phyloP scores from a whole-genome alignment of 2,888 invertebrate genomes.

The Galerucella nymphaeae region DNA sequence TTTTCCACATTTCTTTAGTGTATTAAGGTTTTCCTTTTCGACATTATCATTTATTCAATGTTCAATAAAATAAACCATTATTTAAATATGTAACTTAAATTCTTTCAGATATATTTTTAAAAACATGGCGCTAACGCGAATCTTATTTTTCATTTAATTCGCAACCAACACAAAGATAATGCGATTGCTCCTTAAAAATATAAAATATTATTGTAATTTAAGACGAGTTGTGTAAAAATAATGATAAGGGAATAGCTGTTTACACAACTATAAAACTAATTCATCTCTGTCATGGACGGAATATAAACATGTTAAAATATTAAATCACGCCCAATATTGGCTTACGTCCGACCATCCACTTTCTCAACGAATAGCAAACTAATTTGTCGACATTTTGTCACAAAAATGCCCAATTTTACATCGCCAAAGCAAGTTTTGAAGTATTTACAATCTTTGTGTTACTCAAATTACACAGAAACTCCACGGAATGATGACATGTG shows the following conservation, averaged over 20 bases:
- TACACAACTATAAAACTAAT: conserved; percentile 40
- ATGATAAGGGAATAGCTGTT: conserved; percentile 35
- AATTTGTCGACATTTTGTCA: neutral
- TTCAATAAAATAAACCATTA: too few species aligned
- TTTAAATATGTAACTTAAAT: neutral
- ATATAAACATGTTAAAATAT: conserved; percentile 48
- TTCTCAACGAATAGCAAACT: neutral
- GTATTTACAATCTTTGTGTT: conserved; percentile 22
- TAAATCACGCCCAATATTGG: conserved; percentile 48
- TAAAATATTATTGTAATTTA: conserved; percentile 36
- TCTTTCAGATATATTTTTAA: neutral
- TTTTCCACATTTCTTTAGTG: too few species aligned
- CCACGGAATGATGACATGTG: conserved; percentile 53
- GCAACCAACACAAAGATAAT: conserved; percentile 22
- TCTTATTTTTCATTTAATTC: neutral
- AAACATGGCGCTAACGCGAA: neutral
- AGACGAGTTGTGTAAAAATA: conserved; percentile 35
- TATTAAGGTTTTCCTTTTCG: too few species aligned
- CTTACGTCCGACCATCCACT: conserved; percentile 35
- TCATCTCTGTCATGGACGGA: conserved; percentile 50
- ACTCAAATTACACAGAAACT: neutral
- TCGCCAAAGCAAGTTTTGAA: conserved; percentile 1
- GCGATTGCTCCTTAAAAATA: conserved; percentile 31
- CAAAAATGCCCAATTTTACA: conserved; percentile 19
- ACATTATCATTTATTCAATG: too few species aligned